Percentiles rank a stretch among this genome's conserved stretches.
Conservation (phyloP, 2,113 vertebrate species). For the Salvelinus alpinus region DNA sequence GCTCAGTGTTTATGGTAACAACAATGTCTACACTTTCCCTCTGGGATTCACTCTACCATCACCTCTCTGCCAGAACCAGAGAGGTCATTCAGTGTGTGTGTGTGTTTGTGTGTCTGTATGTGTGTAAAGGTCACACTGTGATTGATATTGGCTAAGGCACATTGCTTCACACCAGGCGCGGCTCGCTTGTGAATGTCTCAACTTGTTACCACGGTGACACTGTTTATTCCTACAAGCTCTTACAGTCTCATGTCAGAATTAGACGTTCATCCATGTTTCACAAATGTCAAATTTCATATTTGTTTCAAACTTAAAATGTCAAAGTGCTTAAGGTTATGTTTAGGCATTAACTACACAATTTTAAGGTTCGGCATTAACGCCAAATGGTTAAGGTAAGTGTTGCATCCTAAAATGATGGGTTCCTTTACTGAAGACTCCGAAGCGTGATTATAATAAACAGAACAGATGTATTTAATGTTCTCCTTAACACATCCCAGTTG, state of each 20-base stretch:
- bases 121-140: conserved; percentile 13
- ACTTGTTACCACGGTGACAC: conserved; percentile 12
- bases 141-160: conserved; percentile 19
- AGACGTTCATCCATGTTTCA: no score
- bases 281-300: no score
- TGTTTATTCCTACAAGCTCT: not conserved
- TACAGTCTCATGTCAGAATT: no score
- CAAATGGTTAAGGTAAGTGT: no score
- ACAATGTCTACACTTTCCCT: not conserved
- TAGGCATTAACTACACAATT: no score
- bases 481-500: no score
- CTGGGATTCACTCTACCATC: not conserved
- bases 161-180: not conserved
- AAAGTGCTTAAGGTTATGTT: not conserved
- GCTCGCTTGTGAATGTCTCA: conserved; percentile 23
- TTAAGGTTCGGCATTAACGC: no score
- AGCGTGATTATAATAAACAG: no score
- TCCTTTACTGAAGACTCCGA: no score
- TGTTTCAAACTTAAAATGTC: not conserved
- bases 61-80: no score
- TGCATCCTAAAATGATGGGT: no score
- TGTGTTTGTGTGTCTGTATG: not conserved
- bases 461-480: no score
- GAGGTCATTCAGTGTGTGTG: not conserved
- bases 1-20: not conserved